These are phyloP conservation scores for Nasonia vitripennis DNA, from an alignment of 1,140 invertebrate genomes.

Conservation along the genomic window DNA sequence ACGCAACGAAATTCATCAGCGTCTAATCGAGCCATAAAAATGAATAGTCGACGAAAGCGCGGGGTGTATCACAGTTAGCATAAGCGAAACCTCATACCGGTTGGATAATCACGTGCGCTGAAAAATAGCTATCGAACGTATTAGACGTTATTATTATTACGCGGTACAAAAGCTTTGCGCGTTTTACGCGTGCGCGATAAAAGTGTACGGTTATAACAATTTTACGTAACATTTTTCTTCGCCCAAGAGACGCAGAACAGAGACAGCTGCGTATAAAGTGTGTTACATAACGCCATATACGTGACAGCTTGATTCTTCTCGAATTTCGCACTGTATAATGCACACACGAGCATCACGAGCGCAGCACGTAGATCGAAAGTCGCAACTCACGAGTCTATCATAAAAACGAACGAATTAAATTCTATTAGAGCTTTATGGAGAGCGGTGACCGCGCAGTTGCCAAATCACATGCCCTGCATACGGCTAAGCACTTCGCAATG, in stretches of 20 bases:
- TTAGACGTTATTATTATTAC: not conserved
- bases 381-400: too few relatives aligned
- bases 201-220: slow-evolving; percentile 34
- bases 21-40: not conserved
- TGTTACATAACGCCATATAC: not conserved
- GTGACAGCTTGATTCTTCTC: not conserved
- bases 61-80: not conserved
- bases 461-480: not conserved
- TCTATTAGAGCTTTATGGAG: not conserved
- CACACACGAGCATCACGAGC: not conserved
- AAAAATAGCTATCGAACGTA: not conserved
- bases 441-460: not conserved
- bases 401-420: too few relatives aligned
- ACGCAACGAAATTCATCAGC: not conserved
- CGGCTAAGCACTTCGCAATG: not conserved
- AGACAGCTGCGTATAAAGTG: slow-evolving; percentile 16
- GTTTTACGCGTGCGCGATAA: not conserved
- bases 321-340: not conserved
- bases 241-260: slow-evolving; percentile 3
- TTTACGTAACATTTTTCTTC: slow-evolving; percentile 43
- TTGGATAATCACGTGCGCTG: not conserved
- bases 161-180: slow-evolving; percentile 3
- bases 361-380: not conserved
- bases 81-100: not conserved
- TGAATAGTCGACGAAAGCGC: not conserved